Conservation (phyloP, 2,888 invertebrate species). For the Morpho deidamia region DNA sequence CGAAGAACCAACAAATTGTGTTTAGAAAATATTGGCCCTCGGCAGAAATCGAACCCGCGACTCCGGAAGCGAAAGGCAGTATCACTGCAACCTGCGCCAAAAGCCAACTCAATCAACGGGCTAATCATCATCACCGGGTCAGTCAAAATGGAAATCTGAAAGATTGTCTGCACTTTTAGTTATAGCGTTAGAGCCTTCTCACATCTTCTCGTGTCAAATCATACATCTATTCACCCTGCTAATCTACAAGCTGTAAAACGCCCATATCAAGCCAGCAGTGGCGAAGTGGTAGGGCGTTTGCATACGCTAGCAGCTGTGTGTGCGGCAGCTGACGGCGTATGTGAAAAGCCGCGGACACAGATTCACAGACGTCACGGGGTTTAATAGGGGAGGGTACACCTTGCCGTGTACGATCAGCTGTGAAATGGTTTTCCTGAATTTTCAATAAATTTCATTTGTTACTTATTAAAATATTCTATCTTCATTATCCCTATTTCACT, state of each 20-base stretch:
- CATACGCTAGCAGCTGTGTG: constrained; percentile 45
- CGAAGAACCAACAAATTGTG: too few species aligned
- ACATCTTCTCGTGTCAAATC: background rate
- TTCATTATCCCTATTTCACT: too few species aligned
- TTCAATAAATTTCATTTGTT: background rate
- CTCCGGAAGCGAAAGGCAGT: too few species aligned
- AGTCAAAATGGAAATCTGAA: too few species aligned
- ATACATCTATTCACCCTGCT: constrained; percentile 9
- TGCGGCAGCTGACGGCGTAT: constrained; percentile 56
- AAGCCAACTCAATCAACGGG: too few species aligned
- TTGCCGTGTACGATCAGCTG: constrained; percentile 30
- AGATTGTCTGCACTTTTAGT: too few species aligned
- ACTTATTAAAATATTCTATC: too few species aligned
- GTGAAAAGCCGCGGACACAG: constrained; percentile 60
- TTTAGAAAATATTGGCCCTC: too few species aligned
- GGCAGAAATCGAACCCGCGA: too few species aligned
- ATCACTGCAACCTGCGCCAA: too few species aligned
- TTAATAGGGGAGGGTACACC: constrained; percentile 54
- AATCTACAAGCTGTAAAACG: constrained; percentile 38
- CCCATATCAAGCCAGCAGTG: constrained; percentile 26
- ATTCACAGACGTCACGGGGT: constrained; percentile 61
- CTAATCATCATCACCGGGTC: too few species aligned
- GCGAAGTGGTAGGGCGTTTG: constrained; percentile 62
- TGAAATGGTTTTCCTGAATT: constrained; percentile 6
- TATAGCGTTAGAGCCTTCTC: too few species aligned